Evolutionary conservation across 1,140 invertebrate genomes (phyloP).

Genomic region (Coenobita brevimanus): DNA sequence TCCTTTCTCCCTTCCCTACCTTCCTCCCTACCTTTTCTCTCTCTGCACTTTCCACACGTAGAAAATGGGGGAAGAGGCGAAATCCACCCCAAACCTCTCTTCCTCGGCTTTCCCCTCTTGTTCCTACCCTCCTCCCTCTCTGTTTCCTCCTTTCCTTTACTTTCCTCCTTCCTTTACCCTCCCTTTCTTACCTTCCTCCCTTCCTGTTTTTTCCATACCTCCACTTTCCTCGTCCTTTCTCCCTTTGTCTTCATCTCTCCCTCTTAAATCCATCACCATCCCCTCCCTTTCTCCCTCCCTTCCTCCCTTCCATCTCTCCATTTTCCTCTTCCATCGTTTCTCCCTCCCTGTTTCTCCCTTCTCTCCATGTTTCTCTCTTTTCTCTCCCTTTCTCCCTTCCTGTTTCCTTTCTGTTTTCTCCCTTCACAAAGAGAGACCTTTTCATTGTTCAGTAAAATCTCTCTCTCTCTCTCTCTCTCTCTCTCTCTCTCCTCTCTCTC

Average conservation of each 20-base stretch:
- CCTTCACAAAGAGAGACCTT: not conserved
- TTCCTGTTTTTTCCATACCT: not conserved
- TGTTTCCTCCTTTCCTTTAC: not conserved
- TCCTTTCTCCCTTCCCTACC: not conserved
- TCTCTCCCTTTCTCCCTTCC: not conserved
- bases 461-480: not conserved
- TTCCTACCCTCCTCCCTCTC: not conserved
- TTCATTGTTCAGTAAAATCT: too few relatives aligned
- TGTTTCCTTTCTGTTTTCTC: not conserved
- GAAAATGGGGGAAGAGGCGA: slow-evolving; percentile 10
- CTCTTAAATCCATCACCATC: not conserved
- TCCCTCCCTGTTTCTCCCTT: not conserved
- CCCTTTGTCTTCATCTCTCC: not conserved
- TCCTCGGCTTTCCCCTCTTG: not conserved
- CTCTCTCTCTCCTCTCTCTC: not conserved
- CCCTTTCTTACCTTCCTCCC: not conserved
- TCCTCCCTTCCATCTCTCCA: not conserved
- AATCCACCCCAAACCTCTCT: too few relatives aligned
- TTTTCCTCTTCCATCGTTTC: not conserved
- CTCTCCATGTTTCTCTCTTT: too few relatives aligned
- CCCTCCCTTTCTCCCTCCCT: not conserved
- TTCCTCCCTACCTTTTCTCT: not conserved
- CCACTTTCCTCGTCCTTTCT: not conserved
- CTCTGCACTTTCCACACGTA: not conserved
- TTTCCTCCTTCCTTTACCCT: not conserved